Evolutionary conservation across 2,888 invertebrate species (phyloP), one percentile per base, ranked within the genome.

Genomic region (Oligia latruncula): DNA sequence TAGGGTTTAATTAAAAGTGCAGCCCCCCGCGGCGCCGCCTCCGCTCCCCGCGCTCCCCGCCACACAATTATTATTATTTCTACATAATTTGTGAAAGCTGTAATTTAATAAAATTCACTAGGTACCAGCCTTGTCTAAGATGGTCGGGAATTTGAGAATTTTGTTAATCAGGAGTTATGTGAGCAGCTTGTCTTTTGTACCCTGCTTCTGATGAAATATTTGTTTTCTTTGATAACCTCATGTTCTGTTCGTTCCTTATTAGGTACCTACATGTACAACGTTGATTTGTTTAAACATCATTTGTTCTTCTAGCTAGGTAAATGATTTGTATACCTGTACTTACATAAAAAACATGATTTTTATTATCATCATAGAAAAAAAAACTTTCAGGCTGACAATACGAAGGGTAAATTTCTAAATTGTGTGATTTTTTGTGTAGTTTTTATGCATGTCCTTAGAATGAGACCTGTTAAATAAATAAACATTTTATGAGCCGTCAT

Each of bases 1-100:
- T 96, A 96, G 95, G 95, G 95, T 96, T 97, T 96, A 96, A 97
- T 96, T 96, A 96, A 96, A 96, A 96, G 95, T 96, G 95, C 95
- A 93, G 95, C 94, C 92, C 95, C 96, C 96, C 93, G 93, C 92
- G 75, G 96, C 89, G 95, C 89, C 84, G 93, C 93, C 94, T 80
- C 80, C 80, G 81, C 84, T 49, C 94, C 92, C 93, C 92, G 92
- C 92, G 90, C 91, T 90, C 84, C 88, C 90, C 89, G 87, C 91
- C 87, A 80, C 92, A 92, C 91, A 93, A 94, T 93, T 95, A 95
- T 93, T 95, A 95, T 95, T 95, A 95, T 95, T 95, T 94, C 93
- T 93, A 95, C 93, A 95, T 95, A 95, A 96, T 96, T 96, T 95
- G 95, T 95, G 95, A 96, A 95, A 95, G 95, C 94, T 87, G 95